Evolutionary conservation across 2,797 vertebrate genomes (phyloP).

Genomic region (Orientallactaga sibirica): DNA sequence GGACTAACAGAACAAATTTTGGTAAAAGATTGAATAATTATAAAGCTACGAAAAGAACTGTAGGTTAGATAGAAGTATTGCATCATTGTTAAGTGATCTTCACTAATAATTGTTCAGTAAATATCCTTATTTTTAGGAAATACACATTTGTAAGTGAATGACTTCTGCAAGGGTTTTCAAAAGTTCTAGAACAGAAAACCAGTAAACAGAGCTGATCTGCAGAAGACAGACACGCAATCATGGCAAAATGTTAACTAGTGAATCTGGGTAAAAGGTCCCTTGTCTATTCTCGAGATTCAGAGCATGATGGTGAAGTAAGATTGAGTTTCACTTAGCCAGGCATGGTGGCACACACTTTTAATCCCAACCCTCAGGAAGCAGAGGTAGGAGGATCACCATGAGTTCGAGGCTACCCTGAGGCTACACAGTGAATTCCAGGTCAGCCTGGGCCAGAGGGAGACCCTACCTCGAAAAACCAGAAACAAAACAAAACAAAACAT

Average conservation of each 20-base stretch:
- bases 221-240: neutral
- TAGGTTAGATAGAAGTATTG: neutral
- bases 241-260: neutral
- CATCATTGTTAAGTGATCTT: neutral
- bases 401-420: too few species aligned
- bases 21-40: neutral
- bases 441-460: too few species aligned
- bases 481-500: too few species aligned
- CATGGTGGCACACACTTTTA: too few species aligned
- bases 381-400: too few species aligned
- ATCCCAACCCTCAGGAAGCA: too few species aligned
- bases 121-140: neutral
- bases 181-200: neutral
- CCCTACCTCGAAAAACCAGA: too few species aligned
- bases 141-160: neutral
- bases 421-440: too few species aligned
- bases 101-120: neutral
- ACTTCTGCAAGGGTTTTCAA: neutral
- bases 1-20: neutral
- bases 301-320: too few species aligned
- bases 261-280: constrained; percentile 2
- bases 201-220: neutral
- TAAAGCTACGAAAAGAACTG: neutral
- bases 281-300: neutral
- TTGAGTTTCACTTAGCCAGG: too few species aligned